A percentile compares a stretch with the other conserved stretches of the same genome.
These are phyloP conservation scores for Panthera leo DNA, from an alignment of 2,113 vertebrate species.

Conservation along the genomic window DNA sequence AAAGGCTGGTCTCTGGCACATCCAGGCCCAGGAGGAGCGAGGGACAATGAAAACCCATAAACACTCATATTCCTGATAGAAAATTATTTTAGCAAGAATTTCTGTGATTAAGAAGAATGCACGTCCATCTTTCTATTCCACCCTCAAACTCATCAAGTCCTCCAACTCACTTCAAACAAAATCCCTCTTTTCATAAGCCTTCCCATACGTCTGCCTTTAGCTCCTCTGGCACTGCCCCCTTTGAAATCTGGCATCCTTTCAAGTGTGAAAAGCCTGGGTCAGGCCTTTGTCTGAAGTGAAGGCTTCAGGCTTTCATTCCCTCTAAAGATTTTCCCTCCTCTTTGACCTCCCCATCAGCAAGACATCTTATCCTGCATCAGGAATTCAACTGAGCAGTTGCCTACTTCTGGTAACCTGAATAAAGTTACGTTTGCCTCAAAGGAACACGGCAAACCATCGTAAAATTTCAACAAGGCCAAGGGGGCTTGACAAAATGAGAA, in stretches of 20 bases:
- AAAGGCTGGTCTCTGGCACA: background rate
- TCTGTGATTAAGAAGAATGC: background rate
- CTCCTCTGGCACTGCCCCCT: conserved; percentile 11
- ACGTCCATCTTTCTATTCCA: background rate
- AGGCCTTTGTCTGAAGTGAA: conserved; percentile 60
- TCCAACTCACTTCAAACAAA: conserved; percentile 50
- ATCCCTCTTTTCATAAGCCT: background rate
- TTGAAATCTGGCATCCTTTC: conserved; percentile 70
- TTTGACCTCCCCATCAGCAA: conserved; percentile 59
- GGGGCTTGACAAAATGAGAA: background rate
- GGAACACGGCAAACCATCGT: background rate
- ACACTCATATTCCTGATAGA: background rate
- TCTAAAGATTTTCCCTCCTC: conserved; percentile 55
- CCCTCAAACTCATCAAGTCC: background rate
- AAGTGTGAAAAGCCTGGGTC: conserved; percentile 57
- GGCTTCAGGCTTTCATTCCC: conserved; percentile 36
- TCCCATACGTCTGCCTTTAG: background rate
- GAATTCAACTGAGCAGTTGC: background rate
- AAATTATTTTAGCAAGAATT: background rate
- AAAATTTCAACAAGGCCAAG: background rate
- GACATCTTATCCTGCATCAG: conserved; percentile 42
- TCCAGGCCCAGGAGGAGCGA: background rate
- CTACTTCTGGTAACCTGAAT: conserved; percentile 15
- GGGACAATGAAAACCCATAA: background rate
- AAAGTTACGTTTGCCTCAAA: background rate